Percentiles rank a stretch among this genome's conserved stretches.
These are phyloP conservation scores for Apis mellifera DNA, from an alignment of 1,140 invertebrate species.

Conservation along the genomic window DNA sequence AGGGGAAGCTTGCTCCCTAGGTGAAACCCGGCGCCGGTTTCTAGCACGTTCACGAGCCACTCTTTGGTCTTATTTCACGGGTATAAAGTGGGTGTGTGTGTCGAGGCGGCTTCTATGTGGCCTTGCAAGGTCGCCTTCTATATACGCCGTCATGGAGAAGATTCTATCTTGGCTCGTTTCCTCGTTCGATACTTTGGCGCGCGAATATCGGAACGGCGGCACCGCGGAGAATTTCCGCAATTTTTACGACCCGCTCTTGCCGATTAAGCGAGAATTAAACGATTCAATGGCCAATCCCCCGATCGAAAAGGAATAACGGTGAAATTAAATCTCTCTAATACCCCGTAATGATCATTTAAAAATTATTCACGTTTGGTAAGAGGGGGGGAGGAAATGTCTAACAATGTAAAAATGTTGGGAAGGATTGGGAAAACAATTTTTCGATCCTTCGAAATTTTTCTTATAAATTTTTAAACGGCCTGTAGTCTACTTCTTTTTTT, in stretches of 20 bases:
- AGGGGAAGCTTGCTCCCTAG: conserved; percentile 24
- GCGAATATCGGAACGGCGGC: neutral
- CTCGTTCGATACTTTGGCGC: neutral
- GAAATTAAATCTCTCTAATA: neutral
- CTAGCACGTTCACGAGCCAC: conserved; percentile 32
- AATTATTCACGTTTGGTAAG: too few species aligned
- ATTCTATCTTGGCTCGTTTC: conserved; percentile 1
- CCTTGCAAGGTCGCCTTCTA: conserved; percentile 67
- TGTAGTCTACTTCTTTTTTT: too few species aligned
- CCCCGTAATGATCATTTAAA: too few species aligned
- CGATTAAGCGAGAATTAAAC: conserved; percentile 17
- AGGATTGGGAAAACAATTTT: too few species aligned
- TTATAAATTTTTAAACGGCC: neutral
- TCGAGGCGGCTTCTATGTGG: conserved; percentile 41
- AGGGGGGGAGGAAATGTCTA: too few species aligned
- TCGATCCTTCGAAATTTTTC: neutral
- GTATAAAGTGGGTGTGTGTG: conserved; percentile 53
- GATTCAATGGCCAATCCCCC: too few species aligned
- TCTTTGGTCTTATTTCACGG: conserved; percentile 52
- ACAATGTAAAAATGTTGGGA: too few species aligned
- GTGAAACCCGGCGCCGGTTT: conserved; percentile 13
- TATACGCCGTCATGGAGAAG: conserved; percentile 1
- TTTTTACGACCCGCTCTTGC: neutral
- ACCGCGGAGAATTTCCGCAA: neutral
- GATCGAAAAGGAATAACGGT: conserved; percentile 1